phyloP scores from a whole-genome alignment of 2,797 vertebrate genomes.

The Brachyrhaphis roseni region DNA sequence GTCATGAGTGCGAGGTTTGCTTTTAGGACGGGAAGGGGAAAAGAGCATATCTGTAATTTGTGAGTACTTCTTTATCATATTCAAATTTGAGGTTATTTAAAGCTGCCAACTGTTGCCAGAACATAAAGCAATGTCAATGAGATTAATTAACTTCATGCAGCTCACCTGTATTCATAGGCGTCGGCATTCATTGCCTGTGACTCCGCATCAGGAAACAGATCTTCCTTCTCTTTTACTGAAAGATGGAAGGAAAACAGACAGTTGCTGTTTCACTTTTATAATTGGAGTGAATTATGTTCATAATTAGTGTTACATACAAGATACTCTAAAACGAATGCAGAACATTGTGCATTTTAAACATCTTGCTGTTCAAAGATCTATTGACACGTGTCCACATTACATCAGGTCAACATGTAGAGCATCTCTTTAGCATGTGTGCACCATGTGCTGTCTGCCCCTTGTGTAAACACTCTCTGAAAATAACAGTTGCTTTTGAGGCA shows the following conservation, averaged over 20 bases:
- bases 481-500: conserved; percentile 59
- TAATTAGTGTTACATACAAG: conserved; percentile 10
- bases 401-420: conserved; percentile 33
- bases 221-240: conserved; percentile 96
- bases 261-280: conserved; percentile 23
- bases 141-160: conserved; percentile 28
- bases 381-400: conserved; percentile 34
- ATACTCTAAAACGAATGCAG: conserved; percentile 12
- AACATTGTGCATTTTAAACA: background rate
- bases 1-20: conserved; percentile 65
- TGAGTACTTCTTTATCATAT: conserved; percentile 40
- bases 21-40: conserved; percentile 69
- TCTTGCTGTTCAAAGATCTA: conserved; percentile 16
- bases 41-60: conserved; percentile 53
- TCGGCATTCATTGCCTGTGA: conserved; percentile 87
- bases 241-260: conserved; percentile 37
- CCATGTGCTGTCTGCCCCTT: conserved; percentile 51
- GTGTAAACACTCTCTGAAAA: conserved; percentile 64
- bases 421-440: conserved; percentile 31
- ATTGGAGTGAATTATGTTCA: background rate
- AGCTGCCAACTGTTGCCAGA: conserved; percentile 27
- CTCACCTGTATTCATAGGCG: conserved; percentile 94
- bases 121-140: conserved; percentile 36
- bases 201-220: conserved; percentile 86
- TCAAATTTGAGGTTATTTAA: conserved; percentile 31